Base-by-base conservation (phyloP, 2,888 invertebrate species). In the Disparrhopalites patrizii region DNA sequence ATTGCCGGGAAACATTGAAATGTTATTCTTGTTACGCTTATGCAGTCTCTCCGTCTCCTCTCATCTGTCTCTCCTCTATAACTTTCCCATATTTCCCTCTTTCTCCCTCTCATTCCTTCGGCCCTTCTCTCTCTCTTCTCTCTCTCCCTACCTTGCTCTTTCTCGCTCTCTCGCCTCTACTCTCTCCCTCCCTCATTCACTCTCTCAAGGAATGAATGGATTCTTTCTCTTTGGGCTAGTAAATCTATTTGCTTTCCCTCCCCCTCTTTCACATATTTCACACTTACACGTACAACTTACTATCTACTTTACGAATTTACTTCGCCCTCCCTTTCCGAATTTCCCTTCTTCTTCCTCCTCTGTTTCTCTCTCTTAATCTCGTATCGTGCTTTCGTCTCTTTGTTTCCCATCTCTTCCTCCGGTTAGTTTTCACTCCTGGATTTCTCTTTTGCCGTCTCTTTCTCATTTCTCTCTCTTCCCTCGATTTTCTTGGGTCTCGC, bases 201-300 rank as follows among this genome's bases (percentile, higher is more conserved):
- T n/a, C n/a, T 5, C 43, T 43, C n/a, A 43, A 18, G 20, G 66
- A 62, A 68, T 66, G 68, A 64, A 66, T 68, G 65, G 50, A 67
- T 64, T 65, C 61, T 64, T 54, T 69, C 65, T 69, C 66, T 58
- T 66, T 62, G 64, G 66, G 68, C 68, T 70, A 67, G 70, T 70
- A 73, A 73, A 73, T 73, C 70, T 72, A 69, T 65, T 70, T 61
- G 65, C 65, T 68, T 70, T 66, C 61, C 62, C 30, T n/a, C 66
- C 68, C 56, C 67, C 62, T 56, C 55, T 65, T 65, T 57, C 67
- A 55, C 71, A 71, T 71, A 71, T 71, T 71, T 71, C 69, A 71
- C 71, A 71, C 68, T 71, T 68, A 66, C 56, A 56, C 52, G 47
- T 58, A 47, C 51, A 47, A 13, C 38, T 10, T 33, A 47, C 33